These are phyloP conservation scores for Drosophila sp. DNA, from an alignment of 1,140 invertebrate species.

Conservation along the genomic window DNA sequence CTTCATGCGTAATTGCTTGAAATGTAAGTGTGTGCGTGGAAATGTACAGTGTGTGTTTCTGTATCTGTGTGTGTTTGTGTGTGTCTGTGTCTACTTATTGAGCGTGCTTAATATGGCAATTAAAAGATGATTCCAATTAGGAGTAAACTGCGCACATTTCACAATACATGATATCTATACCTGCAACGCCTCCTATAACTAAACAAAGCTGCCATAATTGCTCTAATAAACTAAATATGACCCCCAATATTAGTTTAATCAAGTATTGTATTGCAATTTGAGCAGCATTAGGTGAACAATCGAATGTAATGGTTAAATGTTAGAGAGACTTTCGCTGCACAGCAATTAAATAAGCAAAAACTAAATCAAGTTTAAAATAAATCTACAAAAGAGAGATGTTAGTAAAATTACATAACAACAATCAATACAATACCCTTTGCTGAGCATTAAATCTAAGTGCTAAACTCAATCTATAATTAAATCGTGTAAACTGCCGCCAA, in stretches of 20 bases:
- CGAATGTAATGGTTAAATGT: neutral
- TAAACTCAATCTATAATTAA: slow-evolving; percentile 75
- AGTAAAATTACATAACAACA: too few relatives aligned
- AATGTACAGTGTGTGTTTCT: too few relatives aligned
- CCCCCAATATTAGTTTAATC: slow-evolving; percentile 43
- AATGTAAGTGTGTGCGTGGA: slow-evolving; percentile 12
- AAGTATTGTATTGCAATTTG: slow-evolving; percentile 42
- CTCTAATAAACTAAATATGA: slow-evolving; percentile 57
- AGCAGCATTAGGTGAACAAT: neutral
- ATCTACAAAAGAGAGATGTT: neutral
- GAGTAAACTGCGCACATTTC: slow-evolving; percentile 57
- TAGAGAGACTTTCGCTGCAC: too few relatives aligned
- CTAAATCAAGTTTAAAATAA: too few relatives aligned
- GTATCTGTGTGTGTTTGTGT: slow-evolving; percentile 13
- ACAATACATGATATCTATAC: slow-evolving; percentile 42
- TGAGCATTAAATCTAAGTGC: slow-evolving; percentile 1
- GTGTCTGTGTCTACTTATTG: slow-evolving; percentile 45
- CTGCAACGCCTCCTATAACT: slow-evolving; percentile 34
- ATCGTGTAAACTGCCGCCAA: slow-evolving; percentile 61
- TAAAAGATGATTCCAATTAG: slow-evolving; percentile 78
- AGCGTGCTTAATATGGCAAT: slow-evolving; percentile 74
- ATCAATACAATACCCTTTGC: too few relatives aligned
- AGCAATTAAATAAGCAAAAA: too few relatives aligned
- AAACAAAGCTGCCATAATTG: slow-evolving; percentile 58
- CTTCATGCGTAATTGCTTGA: slow-evolving; percentile 75